Percentiles rank a stretch among this genome's conserved stretches.
phyloP scores from a whole-genome alignment of 1,140 invertebrate genomes.

The Rhopalosiphum padi region DNA sequence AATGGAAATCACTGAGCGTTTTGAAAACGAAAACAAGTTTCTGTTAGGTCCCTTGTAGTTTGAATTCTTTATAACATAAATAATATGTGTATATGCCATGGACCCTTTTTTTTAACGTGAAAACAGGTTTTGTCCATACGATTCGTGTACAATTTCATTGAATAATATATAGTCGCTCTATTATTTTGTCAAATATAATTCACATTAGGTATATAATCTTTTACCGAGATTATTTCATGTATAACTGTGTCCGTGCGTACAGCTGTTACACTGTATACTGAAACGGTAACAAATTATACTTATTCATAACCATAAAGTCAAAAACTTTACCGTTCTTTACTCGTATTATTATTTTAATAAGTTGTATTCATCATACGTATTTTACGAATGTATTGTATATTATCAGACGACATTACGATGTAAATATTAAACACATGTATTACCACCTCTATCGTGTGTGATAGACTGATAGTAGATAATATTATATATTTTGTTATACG shows the following conservation, averaged over 20 bases:
- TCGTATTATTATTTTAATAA: background rate
- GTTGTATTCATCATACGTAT: background rate
- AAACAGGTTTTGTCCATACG: conserved; percentile 12
- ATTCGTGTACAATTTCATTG: conserved; percentile 2
- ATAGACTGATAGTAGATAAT: too few species aligned
- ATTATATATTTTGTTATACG: background rate
- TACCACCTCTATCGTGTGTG: background rate
- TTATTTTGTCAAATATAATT: conserved; percentile 22
- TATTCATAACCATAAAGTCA: background rate
- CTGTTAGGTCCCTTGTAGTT: background rate
- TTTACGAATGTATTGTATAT: background rate
- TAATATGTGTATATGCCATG: background rate
- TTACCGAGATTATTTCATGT: background rate
- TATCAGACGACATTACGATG: background rate
- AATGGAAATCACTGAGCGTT: background rate
- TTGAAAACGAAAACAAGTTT: conserved; percentile 22
- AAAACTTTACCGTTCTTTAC: background rate
- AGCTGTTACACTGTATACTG: background rate
- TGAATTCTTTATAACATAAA: background rate
- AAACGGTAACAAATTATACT: background rate
- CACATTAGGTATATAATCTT: background rate
- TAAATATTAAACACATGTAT: background rate
- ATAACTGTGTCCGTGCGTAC: background rate
- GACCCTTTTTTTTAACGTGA: background rate
- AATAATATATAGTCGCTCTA: background rate